Evolutionary conservation across 2,888 invertebrate species (phyloP), one percentile per base, ranked within the genome.

Genomic region (Ceraclea dissimilis): DNA sequence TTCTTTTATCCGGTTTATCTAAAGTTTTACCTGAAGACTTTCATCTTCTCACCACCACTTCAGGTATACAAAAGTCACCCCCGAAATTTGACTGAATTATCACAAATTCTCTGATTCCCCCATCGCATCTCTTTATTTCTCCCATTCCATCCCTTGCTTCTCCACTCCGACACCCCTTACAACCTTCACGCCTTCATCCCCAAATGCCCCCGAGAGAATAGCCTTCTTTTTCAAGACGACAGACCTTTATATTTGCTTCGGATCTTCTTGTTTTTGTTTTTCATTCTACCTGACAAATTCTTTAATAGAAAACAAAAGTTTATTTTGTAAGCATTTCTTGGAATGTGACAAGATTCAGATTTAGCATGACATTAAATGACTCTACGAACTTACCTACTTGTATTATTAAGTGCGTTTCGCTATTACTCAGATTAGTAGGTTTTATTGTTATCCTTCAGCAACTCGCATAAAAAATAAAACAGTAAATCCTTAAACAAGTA

Each of bases 161-260:
- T 13, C 21, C 19, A 6, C 18, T 6, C 43, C 2, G 13, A 8
- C 18, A 47, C 47, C 47, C 47, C 47, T 11, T 13, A 6, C 47
- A 18, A 18, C 47, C 47, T 47, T 47, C 5, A 20, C 21, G 47
- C 18, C 18, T 47, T 47, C 47, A 47, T 20, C 47, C 47, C 19
- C 47, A 20, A 47, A 47, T 47, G 18, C 47, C 21, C 47, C 21
- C 47, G 47, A 47, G 47, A 47, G 47, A 47, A 39, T 39, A 39
- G 39, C 39, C 39, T 39, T 39, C 39, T 39, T 39, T 39, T 39
- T 39, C 16, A 13, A 39, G 39, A 39, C 39, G 39, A 16, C 39
- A 39, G 39, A 39, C 39, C 39, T 39, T 39, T 39, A 39, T 39
- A 39, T 39, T 39, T 39, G 39, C 39, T n/a, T 39, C n/a, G 39